Evolutionary conservation across 2,888 invertebrate species (phyloP).

Genomic region (Tiliacea aurago): DNA sequence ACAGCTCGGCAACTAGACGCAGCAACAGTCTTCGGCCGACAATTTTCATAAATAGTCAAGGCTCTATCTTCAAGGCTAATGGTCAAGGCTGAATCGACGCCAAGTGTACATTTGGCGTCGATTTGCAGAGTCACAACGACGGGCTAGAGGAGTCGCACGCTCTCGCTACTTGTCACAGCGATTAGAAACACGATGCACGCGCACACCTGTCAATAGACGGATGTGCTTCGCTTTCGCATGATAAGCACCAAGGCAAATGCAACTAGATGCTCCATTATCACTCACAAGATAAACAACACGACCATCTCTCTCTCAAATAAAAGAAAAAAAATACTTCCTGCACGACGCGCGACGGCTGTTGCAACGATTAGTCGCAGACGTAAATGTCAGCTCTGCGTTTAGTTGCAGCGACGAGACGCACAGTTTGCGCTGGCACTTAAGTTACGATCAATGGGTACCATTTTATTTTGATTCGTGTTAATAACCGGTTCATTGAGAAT

Average conservation of each 20-base stretch:
- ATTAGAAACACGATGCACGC: neutral
- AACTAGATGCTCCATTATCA: neutral
- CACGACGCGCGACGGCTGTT: neutral
- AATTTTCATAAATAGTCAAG: neutral
- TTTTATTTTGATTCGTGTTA: neutral
- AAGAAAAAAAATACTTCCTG: neutral
- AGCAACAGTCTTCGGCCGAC: neutral
- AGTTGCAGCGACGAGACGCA: neutral
- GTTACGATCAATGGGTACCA: neutral
- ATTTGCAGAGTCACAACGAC: neutral
- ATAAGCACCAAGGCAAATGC: neutral
- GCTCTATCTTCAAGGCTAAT: no score
- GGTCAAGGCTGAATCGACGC: no score
- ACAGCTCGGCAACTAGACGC: neutral
- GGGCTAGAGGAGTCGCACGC: neutral
- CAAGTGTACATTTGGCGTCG: neutral
- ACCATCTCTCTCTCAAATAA: neutral
- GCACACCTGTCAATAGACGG: neutral
- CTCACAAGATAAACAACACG: neutral
- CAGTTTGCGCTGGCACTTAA: neutral
- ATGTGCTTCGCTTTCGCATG: neutral
- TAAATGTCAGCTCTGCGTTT: neutral
- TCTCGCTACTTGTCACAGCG: neutral
- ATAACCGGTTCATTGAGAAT: constrained; percentile 7
- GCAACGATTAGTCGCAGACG: neutral